Percentiles rank a stretch among this genome's conserved stretches.
Conservation (phyloP, 1,140 invertebrate species). For the Oedothorax gibbosus region DNA sequence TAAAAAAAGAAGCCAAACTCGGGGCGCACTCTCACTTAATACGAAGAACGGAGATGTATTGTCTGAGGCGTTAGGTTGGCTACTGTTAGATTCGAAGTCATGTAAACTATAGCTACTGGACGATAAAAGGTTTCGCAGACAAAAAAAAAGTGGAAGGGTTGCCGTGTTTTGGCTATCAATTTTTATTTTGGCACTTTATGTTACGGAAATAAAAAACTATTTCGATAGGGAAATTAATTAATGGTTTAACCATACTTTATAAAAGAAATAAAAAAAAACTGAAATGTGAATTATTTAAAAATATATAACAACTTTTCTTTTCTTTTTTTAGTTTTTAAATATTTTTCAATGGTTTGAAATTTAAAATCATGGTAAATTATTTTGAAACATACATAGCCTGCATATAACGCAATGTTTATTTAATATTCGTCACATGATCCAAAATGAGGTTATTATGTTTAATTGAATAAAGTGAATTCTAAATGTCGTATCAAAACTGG, state of each 20-base stretch:
- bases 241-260: background rate
- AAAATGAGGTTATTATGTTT: too few relatives aligned
- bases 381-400: too few relatives aligned
- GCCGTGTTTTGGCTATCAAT: slow-evolving; percentile 17
- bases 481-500: too few relatives aligned
- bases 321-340: too few relatives aligned
- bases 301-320: too few relatives aligned
- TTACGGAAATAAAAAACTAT: background rate
- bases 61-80: slow-evolving; percentile 41
- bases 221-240: background rate
- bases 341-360: too few relatives aligned
- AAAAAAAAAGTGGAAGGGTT: slow-evolving; percentile 19
- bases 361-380: too few relatives aligned
- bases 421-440: too few relatives aligned
- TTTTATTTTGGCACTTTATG: slow-evolving; percentile 8
- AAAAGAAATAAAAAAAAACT: too few relatives aligned
- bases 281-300: too few relatives aligned
- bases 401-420: too few relatives aligned
- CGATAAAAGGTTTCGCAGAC: slow-evolving; percentile 53
- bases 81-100: slow-evolving; percentile 40
- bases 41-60: slow-evolving; percentile 51
- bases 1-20: slow-evolving; percentile 31
- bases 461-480: too few relatives aligned
- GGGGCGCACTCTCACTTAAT: slow-evolving; percentile 49
- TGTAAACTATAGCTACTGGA: slow-evolving; percentile 37